phyloP scores from a whole-genome alignment of 2,888 invertebrate species.

The Lycia hirtaria region DNA sequence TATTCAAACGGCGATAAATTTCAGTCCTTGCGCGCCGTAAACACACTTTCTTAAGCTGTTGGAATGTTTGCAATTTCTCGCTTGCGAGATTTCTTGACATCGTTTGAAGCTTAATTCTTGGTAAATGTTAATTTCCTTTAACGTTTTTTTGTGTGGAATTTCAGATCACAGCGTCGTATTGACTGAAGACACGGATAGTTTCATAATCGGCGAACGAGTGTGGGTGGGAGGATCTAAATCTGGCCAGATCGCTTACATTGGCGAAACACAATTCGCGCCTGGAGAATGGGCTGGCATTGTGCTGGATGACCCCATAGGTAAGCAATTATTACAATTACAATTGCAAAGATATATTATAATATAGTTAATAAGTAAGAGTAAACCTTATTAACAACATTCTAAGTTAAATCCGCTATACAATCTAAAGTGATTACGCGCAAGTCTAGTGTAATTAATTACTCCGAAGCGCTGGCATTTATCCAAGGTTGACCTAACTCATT shows the following conservation, averaged over 20 bases:
- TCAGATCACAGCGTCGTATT: slow-evolving; percentile 93
- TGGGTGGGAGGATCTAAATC: slow-evolving; percentile 97
- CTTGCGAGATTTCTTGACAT: slow-evolving; percentile 10
- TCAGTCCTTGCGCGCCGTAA: slow-evolving; percentile 47
- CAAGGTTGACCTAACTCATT: slow-evolving; percentile 20
- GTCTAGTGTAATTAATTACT: slow-evolving; percentile 6
- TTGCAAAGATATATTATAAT: background rate
- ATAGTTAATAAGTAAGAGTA: background rate
- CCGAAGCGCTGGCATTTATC: slow-evolving; percentile 14
- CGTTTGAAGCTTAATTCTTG: slow-evolving; percentile 19
- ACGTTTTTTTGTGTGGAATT: slow-evolving; percentile 48
- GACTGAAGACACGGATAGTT: slow-evolving; percentile 96
- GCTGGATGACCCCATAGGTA: slow-evolving; percentile 97
- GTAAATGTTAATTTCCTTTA: background rate
- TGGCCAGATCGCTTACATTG: slow-evolving; percentile 96
- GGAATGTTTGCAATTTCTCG: slow-evolving; percentile 32
- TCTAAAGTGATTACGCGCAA: slow-evolving; percentile 10
- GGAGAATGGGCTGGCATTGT: slow-evolving; percentile 99
- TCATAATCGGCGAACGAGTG: slow-evolving; percentile 97
- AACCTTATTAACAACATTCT: background rate
- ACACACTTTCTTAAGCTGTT: slow-evolving; percentile 47
- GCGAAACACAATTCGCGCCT: slow-evolving; percentile 98
- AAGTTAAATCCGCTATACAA: background rate
- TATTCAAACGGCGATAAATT: slow-evolving; percentile 63
- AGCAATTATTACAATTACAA: too few species aligned